Evolutionary conservation across 2,797 vertebrate genomes (phyloP).

Genomic region (Notamacropus eugenii): DNA sequence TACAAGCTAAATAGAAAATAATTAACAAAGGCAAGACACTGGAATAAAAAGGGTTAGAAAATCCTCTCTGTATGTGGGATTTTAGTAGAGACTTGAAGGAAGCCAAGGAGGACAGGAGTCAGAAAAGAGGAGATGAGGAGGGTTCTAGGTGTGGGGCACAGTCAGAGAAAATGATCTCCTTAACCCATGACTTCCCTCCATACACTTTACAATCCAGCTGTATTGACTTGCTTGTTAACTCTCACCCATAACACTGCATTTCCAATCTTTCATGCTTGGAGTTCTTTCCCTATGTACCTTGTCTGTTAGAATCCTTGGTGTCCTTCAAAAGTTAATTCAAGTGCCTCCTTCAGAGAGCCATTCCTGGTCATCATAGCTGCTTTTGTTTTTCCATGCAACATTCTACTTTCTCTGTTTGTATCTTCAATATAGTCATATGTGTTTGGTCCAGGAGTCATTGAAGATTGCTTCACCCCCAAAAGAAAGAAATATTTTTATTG

Average conservation of each 20-base stretch:
- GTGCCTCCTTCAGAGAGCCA: not conserved
- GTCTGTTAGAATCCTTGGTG: not conserved
- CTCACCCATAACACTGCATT: not conserved
- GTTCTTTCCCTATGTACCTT: not conserved
- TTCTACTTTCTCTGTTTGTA: not conserved
- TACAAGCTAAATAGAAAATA: not conserved
- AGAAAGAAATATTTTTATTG: not conserved
- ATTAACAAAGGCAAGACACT: not conserved
- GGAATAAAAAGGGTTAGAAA: not conserved
- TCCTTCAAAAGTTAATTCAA: not conserved
- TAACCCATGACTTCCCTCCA: not conserved
- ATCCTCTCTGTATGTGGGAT: not conserved
- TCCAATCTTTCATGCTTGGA: not conserved
- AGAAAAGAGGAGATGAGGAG: not conserved
- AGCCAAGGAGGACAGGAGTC: not conserved
- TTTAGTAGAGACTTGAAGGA: not conserved
- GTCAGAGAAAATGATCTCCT: not conserved
- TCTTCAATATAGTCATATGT: not conserved
- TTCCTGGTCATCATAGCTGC: not conserved
- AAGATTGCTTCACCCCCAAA: not conserved
- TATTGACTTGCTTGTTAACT: not conserved
- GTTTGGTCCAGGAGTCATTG: not conserved
- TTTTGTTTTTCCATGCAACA: not conserved
- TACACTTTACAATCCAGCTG: not conserved
- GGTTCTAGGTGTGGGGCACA: not conserved